Percentiles rank a stretch among this genome's conserved stretches.
phyloP scores from a whole-genome alignment of 2,113 vertebrate genomes.

The Pardalotus punctatus region DNA sequence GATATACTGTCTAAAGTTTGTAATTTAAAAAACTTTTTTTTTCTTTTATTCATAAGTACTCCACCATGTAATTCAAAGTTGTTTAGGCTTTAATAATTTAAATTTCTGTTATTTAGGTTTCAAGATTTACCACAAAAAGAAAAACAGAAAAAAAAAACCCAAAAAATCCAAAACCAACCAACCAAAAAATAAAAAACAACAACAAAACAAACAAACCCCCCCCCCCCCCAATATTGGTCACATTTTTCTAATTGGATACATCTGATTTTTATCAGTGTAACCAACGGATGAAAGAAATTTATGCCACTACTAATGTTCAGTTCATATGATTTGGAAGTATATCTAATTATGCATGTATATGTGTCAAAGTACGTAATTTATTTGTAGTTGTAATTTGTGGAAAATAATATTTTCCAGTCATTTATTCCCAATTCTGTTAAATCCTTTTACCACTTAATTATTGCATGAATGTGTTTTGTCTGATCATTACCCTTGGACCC shows the following conservation, averaged over 20 bases:
- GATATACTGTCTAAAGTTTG: not conserved
- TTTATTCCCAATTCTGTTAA: not conserved
- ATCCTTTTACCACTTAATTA: not conserved
- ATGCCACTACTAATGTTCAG: not conserved
- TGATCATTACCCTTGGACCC: not conserved
- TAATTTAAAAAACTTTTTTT: not conserved
- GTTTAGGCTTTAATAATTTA: not conserved
- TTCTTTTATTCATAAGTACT: not conserved
- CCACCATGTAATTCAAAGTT: not conserved
- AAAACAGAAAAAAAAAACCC: too few relatives aligned
- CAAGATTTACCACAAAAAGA: not conserved
- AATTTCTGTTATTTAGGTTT: not conserved
- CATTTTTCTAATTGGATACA: rapidly evolving
- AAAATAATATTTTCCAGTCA: not conserved
- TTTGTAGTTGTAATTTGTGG: not conserved
- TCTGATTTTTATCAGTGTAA: not conserved
- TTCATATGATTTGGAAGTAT: not conserved
- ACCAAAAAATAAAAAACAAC: not conserved
- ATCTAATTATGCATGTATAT: not conserved
- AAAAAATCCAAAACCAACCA: too few relatives aligned
- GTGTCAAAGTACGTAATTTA: not conserved
- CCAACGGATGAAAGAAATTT: not conserved
- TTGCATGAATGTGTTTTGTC: not conserved
- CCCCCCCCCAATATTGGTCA: not conserved
- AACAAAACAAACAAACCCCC: too few relatives aligned